phyloP scores from a whole-genome alignment of 2,797 vertebrate species.

The Cephalopachus bancanus region DNA sequence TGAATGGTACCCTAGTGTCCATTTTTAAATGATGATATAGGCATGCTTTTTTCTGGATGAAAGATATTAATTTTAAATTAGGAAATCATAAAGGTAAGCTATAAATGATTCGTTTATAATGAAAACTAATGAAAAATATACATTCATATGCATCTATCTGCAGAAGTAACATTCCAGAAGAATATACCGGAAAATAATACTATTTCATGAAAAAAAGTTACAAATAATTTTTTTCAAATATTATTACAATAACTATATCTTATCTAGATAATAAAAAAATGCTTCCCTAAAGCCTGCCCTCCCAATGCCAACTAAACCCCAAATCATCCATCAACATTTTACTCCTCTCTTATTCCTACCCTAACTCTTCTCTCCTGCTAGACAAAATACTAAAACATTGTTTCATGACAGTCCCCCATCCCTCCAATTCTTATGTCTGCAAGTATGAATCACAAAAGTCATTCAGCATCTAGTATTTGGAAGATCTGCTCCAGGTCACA shows the following conservation, averaged over 20 bases:
- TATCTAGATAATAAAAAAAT: slow-evolving; percentile 37
- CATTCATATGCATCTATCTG: background rate
- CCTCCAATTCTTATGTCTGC: background rate
- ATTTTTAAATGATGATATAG: slow-evolving; percentile 9
- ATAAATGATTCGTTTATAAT: background rate
- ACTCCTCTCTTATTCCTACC: background rate
- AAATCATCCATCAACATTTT: background rate
- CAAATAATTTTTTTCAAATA: slow-evolving; percentile 26
- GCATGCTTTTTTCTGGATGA: background rate
- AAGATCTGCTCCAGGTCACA: background rate
- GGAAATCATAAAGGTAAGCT: background rate
- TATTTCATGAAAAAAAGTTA: slow-evolving; percentile 18
- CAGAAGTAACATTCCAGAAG: slow-evolving; percentile 26
- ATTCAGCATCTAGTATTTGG: background rate
- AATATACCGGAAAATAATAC: slow-evolving; percentile 1
- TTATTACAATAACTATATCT: slow-evolving; percentile 19
- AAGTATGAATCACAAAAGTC: background rate
- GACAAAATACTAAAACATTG: background rate
- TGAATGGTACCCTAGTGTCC: background rate
- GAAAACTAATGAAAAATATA: slow-evolving; percentile 5
- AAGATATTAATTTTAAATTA: slow-evolving; percentile 34
- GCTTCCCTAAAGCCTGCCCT: background rate
- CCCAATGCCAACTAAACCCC: background rate
- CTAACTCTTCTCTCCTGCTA: background rate
- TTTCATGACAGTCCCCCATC: background rate